Conservation (phyloP, 2,797 vertebrate genomes). For the Lophotriccus pileatus region DNA sequence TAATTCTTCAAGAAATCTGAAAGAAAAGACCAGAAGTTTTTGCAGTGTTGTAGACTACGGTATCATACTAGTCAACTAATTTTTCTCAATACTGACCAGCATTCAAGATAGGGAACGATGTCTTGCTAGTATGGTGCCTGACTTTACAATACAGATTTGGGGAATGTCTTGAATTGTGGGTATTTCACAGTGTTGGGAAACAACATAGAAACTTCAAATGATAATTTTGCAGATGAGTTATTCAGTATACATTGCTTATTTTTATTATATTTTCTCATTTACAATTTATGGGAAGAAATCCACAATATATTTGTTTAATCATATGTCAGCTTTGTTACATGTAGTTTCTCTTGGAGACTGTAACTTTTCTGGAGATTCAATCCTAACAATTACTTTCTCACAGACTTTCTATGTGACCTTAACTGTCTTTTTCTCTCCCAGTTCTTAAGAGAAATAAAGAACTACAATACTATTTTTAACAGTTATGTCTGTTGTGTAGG, state of each 20-base stretch:
- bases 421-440: neutral
- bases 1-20: neutral
- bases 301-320: neutral
- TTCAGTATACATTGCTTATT: neutral
- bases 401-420: neutral
- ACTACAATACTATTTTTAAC: neutral
- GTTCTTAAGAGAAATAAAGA: neutral
- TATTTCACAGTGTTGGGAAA: neutral
- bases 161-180: no score
- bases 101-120: no score
- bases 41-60: neutral
- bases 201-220: neutral
- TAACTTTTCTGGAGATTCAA: neutral
- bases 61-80: neutral
- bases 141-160: no score
- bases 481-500: neutral
- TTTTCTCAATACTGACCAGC: no score
- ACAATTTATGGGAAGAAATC: neutral
- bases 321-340: neutral
- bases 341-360: neutral
- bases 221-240: neutral
- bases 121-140: no score
- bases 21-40: neutral
- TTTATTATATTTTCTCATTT: neutral
- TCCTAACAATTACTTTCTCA: neutral